A percentile compares a stretch with the other conserved stretches of the same genome.
Conservation (phyloP, 2,888 invertebrate species). For the Leptothorax acervorum region DNA sequence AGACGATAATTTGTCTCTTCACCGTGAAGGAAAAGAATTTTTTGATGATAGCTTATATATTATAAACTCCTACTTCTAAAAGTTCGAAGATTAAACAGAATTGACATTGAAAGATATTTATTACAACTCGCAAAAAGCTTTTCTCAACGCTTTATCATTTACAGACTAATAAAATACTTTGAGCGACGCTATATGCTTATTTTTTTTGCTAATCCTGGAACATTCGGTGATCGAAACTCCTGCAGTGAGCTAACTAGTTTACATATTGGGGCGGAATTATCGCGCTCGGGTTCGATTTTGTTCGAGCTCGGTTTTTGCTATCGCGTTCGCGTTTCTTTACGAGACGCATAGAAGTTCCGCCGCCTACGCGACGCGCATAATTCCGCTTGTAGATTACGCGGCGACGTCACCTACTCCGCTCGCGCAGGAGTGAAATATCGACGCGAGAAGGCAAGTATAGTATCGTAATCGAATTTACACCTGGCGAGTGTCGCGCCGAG, state of each 20-base stretch:
- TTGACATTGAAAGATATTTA: not conserved
- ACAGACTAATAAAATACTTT: not conserved
- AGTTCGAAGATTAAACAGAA: not conserved
- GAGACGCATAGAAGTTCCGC: slow-evolving; percentile 41
- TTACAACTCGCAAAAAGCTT: not conserved
- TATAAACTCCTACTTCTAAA: not conserved
- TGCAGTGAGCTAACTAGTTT: not conserved
- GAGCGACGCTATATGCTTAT: not conserved
- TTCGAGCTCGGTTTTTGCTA: slow-evolving; percentile 20
- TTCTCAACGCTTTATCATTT: not conserved
- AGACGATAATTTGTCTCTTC: not conserved
- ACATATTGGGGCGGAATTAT: slow-evolving; percentile 17
- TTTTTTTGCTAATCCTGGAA: not conserved
- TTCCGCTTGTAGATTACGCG: slow-evolving; percentile 51
- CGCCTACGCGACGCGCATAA: slow-evolving; percentile 45
- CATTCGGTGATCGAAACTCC: not conserved
- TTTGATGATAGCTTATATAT: not conserved
- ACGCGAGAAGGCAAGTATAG: slow-evolving; percentile 40
- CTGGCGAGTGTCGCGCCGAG: slow-evolving; percentile 50
- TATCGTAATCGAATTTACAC: slow-evolving; percentile 63
- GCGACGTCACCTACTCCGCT: slow-evolving; percentile 55
- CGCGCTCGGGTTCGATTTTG: not conserved
- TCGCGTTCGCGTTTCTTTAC: slow-evolving; percentile 32
- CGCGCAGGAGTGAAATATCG: slow-evolving; percentile 55
- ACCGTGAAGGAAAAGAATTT: not conserved